Evolutionary conservation across 2,797 vertebrate species (phyloP).

Genomic region (Botia kubotai): DNA sequence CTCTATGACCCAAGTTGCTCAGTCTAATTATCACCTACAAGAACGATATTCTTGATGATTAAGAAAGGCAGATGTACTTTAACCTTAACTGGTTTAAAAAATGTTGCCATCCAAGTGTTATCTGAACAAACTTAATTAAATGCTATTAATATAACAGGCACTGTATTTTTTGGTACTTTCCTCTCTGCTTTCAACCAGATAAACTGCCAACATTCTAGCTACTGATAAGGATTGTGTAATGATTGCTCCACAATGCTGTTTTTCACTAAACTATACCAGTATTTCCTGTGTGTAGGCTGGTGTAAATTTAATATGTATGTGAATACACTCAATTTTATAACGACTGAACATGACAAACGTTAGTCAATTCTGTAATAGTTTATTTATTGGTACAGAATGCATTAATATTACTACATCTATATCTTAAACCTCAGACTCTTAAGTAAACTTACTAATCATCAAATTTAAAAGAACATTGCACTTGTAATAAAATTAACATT

Average conservation of each 20-base stretch:
- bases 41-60: neutral
- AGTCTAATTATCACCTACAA: conserved; percentile 4
- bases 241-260: neutral
- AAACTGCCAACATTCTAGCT: neutral
- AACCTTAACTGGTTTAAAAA: neutral
- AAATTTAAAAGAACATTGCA: neutral
- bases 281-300: neutral
- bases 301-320: neutral
- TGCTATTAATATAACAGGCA: neutral
- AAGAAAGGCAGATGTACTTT: neutral
- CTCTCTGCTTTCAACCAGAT: neutral
- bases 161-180: conserved; percentile 45
- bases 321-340: neutral
- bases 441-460: neutral
- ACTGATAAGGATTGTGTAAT: neutral
- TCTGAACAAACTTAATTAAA: neutral
- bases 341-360: neutral
- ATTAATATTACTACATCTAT: conserved; percentile 28
- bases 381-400: conserved; percentile 18
- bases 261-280: neutral
- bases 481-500: neutral
- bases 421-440: neutral
- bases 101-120: neutral
- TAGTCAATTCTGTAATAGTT: neutral
- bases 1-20: neutral